A percentile compares a stretch with the other conserved stretches of the same genome.
Evolutionary conservation across 2,888 invertebrate genomes (phyloP).

Genomic region (Leuctra nigra): DNA sequence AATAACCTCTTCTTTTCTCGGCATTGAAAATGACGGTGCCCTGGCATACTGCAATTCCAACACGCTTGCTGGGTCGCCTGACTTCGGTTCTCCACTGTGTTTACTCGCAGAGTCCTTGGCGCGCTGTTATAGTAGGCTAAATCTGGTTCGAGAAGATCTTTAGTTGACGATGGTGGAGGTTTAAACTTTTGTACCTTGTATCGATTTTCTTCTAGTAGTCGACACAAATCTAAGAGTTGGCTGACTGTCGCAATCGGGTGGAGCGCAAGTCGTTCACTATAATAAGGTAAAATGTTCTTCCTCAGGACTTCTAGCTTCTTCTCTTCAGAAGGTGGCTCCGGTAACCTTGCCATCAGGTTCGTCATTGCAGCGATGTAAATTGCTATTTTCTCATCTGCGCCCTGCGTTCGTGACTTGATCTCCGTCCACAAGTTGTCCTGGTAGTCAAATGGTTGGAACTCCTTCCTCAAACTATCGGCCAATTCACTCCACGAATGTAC

Average conservation of each 20-base stretch:
- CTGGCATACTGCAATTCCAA: too few species aligned
- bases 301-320: neutral
- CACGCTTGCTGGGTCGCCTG: too few species aligned
- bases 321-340: neutral
- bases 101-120: neutral
- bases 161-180: neutral
- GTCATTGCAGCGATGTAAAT: neutral
- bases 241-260: neutral
- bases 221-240: neutral
- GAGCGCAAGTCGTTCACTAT: neutral
- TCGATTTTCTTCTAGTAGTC: neutral
- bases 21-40: too few species aligned
- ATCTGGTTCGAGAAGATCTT: neutral
- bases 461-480: neutral
- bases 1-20: too few species aligned
- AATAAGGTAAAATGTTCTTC: neutral
- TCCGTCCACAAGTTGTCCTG: neutral
- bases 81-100: too few species aligned
- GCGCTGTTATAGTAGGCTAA: neutral
- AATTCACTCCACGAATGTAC: neutral
- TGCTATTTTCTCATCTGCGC: neutral
- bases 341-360: neutral
- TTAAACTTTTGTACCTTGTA: neutral
- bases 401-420: neutral
- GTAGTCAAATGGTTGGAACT: neutral